phyloP scores from a whole-genome alignment of 2,888 invertebrate genomes.

The Lagria hirta region DNA sequence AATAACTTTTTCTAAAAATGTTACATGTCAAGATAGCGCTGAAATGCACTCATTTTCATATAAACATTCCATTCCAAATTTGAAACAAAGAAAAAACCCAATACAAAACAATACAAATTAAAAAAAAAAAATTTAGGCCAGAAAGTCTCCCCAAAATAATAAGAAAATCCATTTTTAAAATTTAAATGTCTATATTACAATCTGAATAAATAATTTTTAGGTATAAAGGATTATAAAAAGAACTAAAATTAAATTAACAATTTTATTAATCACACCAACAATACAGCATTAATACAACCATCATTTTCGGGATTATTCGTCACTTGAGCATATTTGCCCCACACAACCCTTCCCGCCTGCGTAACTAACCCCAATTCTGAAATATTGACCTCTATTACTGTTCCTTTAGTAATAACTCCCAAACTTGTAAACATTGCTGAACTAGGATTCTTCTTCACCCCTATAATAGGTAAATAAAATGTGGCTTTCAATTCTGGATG shows the following conservation, averaged over 20 bases:
- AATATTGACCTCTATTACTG: slow-evolving; percentile 96
- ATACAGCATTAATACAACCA: slow-evolving; percentile 98
- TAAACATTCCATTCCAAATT: no score
- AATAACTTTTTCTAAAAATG: no score
- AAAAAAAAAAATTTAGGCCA: no score
- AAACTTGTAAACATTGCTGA: slow-evolving; percentile 95
- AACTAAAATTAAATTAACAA: slow-evolving; percentile 25
- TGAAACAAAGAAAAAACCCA: no score
- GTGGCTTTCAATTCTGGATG: slow-evolving; percentile 99
- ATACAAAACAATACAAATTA: no score
- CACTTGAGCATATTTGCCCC: slow-evolving; percentile 99
- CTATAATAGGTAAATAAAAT: slow-evolving; percentile 95
- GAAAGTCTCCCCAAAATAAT: no score
- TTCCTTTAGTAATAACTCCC: slow-evolving; percentile 98
- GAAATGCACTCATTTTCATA: no score
- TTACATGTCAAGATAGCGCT: no score
- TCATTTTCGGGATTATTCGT: slow-evolving; percentile 99
- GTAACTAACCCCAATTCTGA: slow-evolving; percentile 98
- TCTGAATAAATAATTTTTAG: no score
- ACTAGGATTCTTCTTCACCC: slow-evolving; percentile 98
- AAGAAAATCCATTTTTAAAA: no score
- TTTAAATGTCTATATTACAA: no score
- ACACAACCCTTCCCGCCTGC: slow-evolving; percentile 97
- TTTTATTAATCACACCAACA: slow-evolving; percentile 80
- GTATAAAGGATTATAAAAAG: no score